These are phyloP conservation scores for Eutolmus rufibarbis DNA, from an alignment of 2,888 invertebrate genomes.

Conservation along the genomic window DNA sequence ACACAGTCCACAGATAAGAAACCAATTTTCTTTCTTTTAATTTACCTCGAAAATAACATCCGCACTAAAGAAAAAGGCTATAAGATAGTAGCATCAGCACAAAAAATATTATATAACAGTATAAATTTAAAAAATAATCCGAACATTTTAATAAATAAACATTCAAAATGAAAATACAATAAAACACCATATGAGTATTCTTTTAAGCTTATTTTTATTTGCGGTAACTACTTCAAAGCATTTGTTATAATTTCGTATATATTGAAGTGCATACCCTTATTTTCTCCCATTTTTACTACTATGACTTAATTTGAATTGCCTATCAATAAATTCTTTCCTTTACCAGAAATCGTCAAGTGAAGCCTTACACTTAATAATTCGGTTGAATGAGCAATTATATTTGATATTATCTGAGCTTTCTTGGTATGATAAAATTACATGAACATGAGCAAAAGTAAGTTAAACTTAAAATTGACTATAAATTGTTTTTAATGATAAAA, in stretches of 20 bases:
- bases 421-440: not conserved
- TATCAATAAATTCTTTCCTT: not conserved
- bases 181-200: not conserved
- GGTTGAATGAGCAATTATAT: not conserved
- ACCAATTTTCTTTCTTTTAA: too few relatives aligned
- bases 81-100: not conserved
- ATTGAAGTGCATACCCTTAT: not conserved
- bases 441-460: not conserved
- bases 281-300: not conserved
- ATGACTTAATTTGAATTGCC: not conserved
- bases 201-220: not conserved
- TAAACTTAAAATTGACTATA: not conserved
- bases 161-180: not conserved
- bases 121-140: not conserved
- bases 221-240: not conserved
- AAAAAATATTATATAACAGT: not conserved
- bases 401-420: not conserved
- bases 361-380: not conserved
- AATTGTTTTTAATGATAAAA: not conserved
- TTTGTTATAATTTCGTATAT: not conserved
- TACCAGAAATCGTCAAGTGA: not conserved
- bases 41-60: too few relatives aligned
- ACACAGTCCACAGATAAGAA: too few relatives aligned
- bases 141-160: not conserved
- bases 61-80: too few relatives aligned